These are phyloP conservation scores for Polyodon spathula DNA, from an alignment of 2,113 vertebrate genomes.

Conservation along the genomic window DNA sequence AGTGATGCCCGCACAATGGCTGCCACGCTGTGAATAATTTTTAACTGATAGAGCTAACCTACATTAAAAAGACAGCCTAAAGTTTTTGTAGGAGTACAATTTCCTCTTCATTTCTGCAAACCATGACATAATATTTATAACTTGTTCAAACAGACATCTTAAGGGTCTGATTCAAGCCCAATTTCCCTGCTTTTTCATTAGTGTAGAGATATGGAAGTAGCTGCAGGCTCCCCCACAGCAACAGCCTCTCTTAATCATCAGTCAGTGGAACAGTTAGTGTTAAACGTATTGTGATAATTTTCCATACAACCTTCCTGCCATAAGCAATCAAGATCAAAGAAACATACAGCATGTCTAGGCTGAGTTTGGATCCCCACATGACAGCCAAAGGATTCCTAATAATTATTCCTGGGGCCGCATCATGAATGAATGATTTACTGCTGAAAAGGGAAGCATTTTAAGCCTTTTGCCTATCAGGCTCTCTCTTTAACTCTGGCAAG, in stretches of 20 bases:
- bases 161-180: too few species aligned
- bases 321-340: constrained; percentile 45
- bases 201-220: too few species aligned
- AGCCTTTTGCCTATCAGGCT: not conserved
- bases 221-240: not conserved
- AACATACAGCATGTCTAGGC: constrained; percentile 40
- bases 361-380: constrained; percentile 22
- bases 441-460: constrained; percentile 5
- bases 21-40: not conserved
- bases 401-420: constrained; percentile 9
- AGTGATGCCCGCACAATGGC: not conserved
- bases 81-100: too few species aligned
- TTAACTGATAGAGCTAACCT: too few species aligned
- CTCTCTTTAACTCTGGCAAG: not conserved
- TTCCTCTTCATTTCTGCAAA: too few species aligned
- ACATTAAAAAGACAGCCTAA: too few species aligned
- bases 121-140: too few species aligned
- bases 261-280: constrained; percentile 25
- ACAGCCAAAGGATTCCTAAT: constrained; percentile 2
- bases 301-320: constrained; percentile 49
- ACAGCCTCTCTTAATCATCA: constrained; percentile 16
- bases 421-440: constrained; percentile 5
- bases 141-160: too few species aligned
- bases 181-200: too few species aligned
- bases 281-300: constrained; percentile 19